phyloP scores from a whole-genome alignment of 2,888 invertebrate species.

The Andricus quercusramuli region DNA sequence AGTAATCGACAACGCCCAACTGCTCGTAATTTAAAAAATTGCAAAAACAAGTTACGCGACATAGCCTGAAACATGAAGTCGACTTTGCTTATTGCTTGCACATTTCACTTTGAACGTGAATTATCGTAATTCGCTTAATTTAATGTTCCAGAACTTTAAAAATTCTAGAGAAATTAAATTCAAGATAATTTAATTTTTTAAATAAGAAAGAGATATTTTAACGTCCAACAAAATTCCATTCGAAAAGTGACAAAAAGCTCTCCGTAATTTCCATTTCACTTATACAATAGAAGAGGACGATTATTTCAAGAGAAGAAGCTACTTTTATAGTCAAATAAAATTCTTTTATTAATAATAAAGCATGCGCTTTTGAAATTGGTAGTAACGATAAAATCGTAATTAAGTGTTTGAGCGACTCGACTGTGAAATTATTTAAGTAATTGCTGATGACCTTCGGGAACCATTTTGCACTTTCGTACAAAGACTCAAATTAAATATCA shows the following conservation, averaged over 20 bases:
- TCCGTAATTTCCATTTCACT: neutral
- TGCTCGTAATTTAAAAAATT: conserved; percentile 23
- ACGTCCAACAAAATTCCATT: neutral
- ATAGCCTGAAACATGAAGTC: conserved; percentile 17
- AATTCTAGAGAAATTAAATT: neutral
- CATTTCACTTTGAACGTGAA: conserved; percentile 7
- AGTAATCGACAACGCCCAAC: conserved; percentile 35
- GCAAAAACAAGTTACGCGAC: conserved; percentile 29
- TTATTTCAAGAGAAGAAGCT: neutral
- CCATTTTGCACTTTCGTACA: conserved; percentile 13
- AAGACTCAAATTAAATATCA: conserved; percentile 5
- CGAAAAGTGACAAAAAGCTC: neutral
- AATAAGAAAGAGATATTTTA: neutral
- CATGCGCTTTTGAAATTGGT: neutral
- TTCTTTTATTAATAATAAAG: neutral
- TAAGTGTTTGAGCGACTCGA: neutral
- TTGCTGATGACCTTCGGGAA: conserved; percentile 14
- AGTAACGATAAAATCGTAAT: conserved; percentile 16
- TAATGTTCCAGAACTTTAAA: conserved; percentile 2
- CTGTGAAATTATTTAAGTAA: conserved; percentile 19
- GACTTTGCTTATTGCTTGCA: conserved; percentile 17
- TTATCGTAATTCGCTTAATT: conserved; percentile 28
- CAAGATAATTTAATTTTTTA: conserved; percentile 11
- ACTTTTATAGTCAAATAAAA: neutral
- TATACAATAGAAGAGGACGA: neutral